Percentiles rank a stretch among this genome's conserved stretches.
phyloP scores from a whole-genome alignment of 2,888 invertebrate genomes.

The Dicyrtoma fusca region DNA sequence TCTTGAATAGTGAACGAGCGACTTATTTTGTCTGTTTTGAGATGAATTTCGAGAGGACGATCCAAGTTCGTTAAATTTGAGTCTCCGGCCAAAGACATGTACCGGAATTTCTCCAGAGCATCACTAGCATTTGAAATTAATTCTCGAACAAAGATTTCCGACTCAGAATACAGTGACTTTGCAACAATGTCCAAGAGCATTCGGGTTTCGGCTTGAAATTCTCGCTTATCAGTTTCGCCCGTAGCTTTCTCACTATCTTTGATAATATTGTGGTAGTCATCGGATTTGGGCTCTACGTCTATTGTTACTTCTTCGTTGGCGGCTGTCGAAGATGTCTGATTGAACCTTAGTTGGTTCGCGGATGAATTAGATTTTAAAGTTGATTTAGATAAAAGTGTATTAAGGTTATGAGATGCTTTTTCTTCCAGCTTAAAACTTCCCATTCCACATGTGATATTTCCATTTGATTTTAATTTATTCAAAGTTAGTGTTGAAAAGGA shows the following conservation, averaged over 20 bases:
- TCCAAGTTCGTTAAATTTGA: slow-evolving; percentile 66
- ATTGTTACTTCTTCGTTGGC: no score
- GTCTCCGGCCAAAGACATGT: slow-evolving; percentile 67
- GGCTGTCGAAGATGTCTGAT: no score
- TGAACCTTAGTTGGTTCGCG: no score
- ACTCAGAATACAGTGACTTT: slow-evolving; percentile 93
- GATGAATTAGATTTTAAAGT: no score
- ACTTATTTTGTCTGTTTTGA: slow-evolving; percentile 83
- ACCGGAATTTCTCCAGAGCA: slow-evolving; percentile 92
- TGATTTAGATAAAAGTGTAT: no score
- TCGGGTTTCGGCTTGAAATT: slow-evolving; percentile 95
- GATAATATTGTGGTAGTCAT: slow-evolving; percentile 23
- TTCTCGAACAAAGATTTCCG: slow-evolving; percentile 96
- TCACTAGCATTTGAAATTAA: slow-evolving; percentile 96
- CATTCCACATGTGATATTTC: no score
- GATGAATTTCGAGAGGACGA: slow-evolving; percentile 80
- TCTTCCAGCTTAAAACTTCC: no score
- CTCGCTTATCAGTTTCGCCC: slow-evolving; percentile 72
- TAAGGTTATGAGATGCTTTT: no score
- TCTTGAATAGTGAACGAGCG: slow-evolving; percentile 88
- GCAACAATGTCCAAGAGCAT: slow-evolving; percentile 97
- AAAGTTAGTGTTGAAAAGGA: no score
- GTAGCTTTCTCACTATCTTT: slow-evolving; percentile 36
- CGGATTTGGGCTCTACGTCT: no score
- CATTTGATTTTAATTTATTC: no score